Base-by-base conservation (phyloP, 2,113 vertebrate species). In the Tamias sibiricus region DNA sequence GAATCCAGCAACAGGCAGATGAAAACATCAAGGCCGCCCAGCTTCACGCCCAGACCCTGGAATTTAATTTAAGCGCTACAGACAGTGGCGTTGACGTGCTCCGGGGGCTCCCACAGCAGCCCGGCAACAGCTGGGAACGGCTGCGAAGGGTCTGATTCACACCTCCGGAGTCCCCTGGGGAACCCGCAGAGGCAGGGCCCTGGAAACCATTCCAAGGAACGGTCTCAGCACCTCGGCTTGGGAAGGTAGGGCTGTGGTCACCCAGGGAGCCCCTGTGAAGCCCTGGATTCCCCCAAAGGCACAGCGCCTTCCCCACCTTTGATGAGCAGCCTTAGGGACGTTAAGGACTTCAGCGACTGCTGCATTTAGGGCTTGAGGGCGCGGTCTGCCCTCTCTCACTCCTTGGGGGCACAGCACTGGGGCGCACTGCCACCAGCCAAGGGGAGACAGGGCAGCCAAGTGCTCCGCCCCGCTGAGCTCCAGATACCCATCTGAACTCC, bases 21-120 rank as follows among this genome's bases (percentile, higher is more conserved):
- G 94, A 97, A 96, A 93, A 92, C 93, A 97, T 86, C 82, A 91
- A 86, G 94, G 30, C 86, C 12, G 8, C 94, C 54, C 72, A 89
- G 95, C 72, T 96, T 94, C 94, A 88, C 85, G 81, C 81, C 81
- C 68, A 86, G 88, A 88, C 79, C 88, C 62, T 87, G 89, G 82
- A 94, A 96, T 95, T 97, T 94, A 96, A 97, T 96, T 97, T 91
- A 92, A 94, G 89, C 94, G 68, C 30, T 59, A 52, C 40, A 94
- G 96, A 97, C 93, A 91, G 89, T 0, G 1, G 72, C 79, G 94
- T 92, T 91, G 97, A 93, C 2, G 28, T 35, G 81, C 68, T 82
- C 57, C 13, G 77, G 82, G 94, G 81, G 22, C 85, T 96, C 94
- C 81, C 90, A 62, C 91, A 35, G 91, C 77, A 79, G 94, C 95